Base-by-base conservation (phyloP, 2,113 vertebrate genomes). In the Pterophyllum scalare region DNA sequence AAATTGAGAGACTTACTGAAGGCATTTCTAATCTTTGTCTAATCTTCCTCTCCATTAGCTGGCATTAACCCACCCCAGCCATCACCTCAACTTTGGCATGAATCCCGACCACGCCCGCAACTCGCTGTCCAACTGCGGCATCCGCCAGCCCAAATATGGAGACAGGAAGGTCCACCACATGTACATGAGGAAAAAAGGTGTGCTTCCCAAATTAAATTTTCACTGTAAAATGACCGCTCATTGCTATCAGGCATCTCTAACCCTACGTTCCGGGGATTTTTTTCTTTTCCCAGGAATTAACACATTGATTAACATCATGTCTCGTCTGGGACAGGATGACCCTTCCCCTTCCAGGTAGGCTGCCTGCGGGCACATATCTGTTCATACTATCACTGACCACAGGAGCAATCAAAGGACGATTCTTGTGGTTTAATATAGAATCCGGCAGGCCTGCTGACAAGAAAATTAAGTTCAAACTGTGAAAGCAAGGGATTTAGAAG, bases 281-380 rank as follows among this genome's bases (percentile, higher is more conserved):
- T 43, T 12, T 31, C 52, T 54, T 35, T 56, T n/a, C 85, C 35
- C 94, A 99, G 98, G 98, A 79, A 99, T 99, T 95, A 99, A 99
- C 93, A 99, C 98, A 1, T 90, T 99, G 95, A 99, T 99, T 95
- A 99, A 99, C 95, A 99, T 99, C 93, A 99, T 99, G 98, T 99
- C 98, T 74, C 97, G 98, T n/a, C 96, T 99, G 91, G 98, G 98
- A 65, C 98, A 99, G 95, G 98, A 99, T 72, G 98, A 99, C 92
- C 98, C 98, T 75, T 96, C 98, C 92, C 98, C 98, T 83, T 99
- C 98, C 92, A 98, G 98, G 98, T 99, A 96, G 91, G 90, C 59
- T 13, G 49, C 92, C 91, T 10, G 79, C 83, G 1, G 89, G 62
- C 87, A 14, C 80, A 17, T 88, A 85, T 90, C 75, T 92, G 77